Percentiles rank a stretch among this genome's conserved stretches.
These are phyloP conservation scores for Hemicordylus capensis DNA, from an alignment of 2,113 vertebrate genomes.

Conservation along the genomic window DNA sequence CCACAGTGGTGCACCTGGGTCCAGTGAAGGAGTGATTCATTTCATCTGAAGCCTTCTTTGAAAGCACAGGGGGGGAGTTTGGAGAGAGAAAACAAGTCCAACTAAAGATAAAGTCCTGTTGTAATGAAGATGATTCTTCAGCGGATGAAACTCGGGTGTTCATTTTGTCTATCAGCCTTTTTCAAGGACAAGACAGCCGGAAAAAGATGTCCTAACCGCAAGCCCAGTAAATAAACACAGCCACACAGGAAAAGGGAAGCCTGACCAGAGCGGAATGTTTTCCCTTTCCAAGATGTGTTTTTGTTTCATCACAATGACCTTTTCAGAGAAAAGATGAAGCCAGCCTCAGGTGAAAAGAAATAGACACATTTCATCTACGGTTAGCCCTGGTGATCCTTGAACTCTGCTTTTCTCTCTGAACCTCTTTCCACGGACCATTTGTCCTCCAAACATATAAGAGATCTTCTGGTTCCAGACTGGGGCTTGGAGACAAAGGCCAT, in stretches of 20 bases:
- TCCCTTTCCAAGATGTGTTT: conserved; percentile 77
- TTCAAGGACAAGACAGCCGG: conserved; percentile 23
- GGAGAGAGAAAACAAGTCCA: conserved; percentile 16
- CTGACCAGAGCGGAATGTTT: conserved; percentile 73
- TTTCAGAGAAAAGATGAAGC: conserved; percentile 87
- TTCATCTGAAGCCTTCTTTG: neutral
- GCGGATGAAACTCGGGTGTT: neutral
- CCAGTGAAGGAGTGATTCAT: too few relatives aligned
- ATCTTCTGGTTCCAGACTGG: conserved; percentile 74
- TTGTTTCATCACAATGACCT: conserved; percentile 89
- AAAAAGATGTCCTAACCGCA: conserved; percentile 24
- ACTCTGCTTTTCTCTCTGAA: conserved; percentile 89
- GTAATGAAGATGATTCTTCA: conserved; percentile 2
- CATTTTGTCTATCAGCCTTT: neutral
- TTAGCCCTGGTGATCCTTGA: conserved; percentile 89
- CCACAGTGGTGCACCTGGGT: too few relatives aligned
- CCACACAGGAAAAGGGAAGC: conserved; percentile 52
- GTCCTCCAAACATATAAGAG: conserved; percentile 78
- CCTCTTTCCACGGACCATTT: conserved; percentile 87
- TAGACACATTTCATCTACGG: conserved; percentile 89
- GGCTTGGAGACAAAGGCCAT: conserved; percentile 74
- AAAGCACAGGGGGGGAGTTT: neutral
- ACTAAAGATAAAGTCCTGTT: conserved; percentile 30
- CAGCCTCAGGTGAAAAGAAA: conserved; percentile 89
- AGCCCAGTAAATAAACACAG: conserved; percentile 68